These are phyloP conservation scores for Stegophylla sp. DNA, from an alignment of 2,888 invertebrate genomes.

Conservation along the genomic window DNA sequence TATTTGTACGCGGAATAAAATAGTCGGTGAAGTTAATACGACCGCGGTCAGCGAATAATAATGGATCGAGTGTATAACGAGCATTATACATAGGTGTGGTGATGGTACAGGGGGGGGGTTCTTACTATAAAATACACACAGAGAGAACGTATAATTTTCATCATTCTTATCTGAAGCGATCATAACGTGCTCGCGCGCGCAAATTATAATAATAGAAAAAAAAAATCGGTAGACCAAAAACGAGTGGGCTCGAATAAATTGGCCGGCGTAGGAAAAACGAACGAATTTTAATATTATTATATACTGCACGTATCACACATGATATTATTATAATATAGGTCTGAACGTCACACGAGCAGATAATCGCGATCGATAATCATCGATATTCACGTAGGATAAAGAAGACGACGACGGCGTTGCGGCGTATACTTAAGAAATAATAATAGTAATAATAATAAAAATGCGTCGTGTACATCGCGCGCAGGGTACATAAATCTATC, in stretches of 20 bases:
- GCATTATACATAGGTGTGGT: too few species aligned
- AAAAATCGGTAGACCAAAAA: conserved; percentile 15
- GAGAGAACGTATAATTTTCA: background rate
- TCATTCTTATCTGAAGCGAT: background rate
- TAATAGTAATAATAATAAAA: background rate
- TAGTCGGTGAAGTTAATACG: too few species aligned
- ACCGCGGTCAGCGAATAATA: too few species aligned
- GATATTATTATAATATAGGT: too few species aligned
- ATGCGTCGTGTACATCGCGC: background rate
- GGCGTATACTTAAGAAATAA: background rate
- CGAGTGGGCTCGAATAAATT: conserved; percentile 40
- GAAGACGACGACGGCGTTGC: background rate
- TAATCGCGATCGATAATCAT: conserved; percentile 32
- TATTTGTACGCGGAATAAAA: too few species aligned
- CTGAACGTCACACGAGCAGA: too few species aligned
- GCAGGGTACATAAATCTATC: background rate
- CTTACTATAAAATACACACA: background rate
- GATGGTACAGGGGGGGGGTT: background rate
- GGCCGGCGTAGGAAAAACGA: background rate
- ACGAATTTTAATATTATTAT: background rate
- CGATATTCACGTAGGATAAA: conserved; percentile 21
- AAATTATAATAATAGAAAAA: background rate
- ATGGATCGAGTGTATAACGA: too few species aligned
- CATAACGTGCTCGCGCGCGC: background rate
- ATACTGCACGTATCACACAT: background rate